These are phyloP conservation scores for Bufo bufo DNA, from an alignment of 2,113 vertebrate species.

Conservation along the genomic window DNA sequence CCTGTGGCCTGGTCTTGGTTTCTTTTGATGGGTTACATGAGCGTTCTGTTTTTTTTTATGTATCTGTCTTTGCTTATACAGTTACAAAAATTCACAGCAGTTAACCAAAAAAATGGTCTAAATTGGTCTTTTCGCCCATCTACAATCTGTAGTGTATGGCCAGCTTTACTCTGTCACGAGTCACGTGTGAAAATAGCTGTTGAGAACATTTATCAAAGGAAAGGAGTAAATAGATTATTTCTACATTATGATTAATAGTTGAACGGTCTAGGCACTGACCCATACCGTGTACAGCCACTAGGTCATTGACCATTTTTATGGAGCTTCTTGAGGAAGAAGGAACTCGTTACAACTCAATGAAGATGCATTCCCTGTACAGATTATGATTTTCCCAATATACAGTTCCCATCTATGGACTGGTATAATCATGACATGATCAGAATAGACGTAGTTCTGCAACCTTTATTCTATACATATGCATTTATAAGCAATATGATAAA, in stretches of 20 bases:
- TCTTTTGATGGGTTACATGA: too few species aligned
- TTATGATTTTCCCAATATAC: background rate
- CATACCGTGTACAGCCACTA: background rate
- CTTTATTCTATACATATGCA: too few species aligned
- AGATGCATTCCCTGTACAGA: background rate
- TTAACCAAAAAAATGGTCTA: too few species aligned
- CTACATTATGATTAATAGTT: background rate
- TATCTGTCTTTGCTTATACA: too few species aligned
- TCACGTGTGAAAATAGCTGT: background rate
- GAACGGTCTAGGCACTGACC: background rate
- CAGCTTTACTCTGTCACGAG: too few species aligned
- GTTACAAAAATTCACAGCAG: too few species aligned
- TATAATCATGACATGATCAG: background rate
- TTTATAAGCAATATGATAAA: too few species aligned
- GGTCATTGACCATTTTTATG: constrained; percentile 16
- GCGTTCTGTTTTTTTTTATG: too few species aligned
- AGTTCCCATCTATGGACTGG: background rate
- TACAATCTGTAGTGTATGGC: too few species aligned
- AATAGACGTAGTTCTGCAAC: too few species aligned
- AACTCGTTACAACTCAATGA: background rate
- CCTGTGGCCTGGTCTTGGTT: too few species aligned
- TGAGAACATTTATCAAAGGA: background rate
- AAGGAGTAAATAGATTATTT: background rate
- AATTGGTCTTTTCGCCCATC: too few species aligned
- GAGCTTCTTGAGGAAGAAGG: background rate